phyloP scores from a whole-genome alignment of 2,888 invertebrate species.

The Coelinius sp. region DNA sequence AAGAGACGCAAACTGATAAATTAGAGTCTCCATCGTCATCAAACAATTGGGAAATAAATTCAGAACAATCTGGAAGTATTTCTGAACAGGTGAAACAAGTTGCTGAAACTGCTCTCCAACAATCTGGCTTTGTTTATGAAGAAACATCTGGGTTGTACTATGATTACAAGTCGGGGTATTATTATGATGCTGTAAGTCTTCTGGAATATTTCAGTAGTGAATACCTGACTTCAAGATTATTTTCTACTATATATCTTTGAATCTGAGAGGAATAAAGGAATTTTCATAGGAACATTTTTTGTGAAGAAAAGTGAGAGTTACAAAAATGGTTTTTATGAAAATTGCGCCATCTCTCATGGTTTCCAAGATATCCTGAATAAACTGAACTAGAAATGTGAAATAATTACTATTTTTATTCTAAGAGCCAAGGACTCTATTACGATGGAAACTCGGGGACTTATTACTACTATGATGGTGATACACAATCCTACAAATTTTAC shows the following conservation, averaged over 20 bases:
- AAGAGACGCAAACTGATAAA: slow-evolving; percentile 59
- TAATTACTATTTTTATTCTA: slow-evolving; percentile 22
- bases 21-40: slow-evolving; percentile 48
- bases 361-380: too few species aligned
- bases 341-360: too few species aligned
- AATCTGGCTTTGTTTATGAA: slow-evolving; percentile 88
- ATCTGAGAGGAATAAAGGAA: too few species aligned
- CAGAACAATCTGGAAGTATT: slow-evolving; percentile 70
- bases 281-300: too few species aligned
- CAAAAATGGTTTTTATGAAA: too few species aligned
- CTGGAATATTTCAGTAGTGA: slow-evolving; percentile 14
- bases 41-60: slow-evolving; percentile 53
- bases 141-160: slow-evolving; percentile 90
- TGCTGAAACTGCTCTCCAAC: slow-evolving; percentile 81
- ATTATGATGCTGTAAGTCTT: slow-evolving; percentile 86
- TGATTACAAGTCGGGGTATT: slow-evolving; percentile 90
- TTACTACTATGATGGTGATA: slow-evolving; percentile 84
- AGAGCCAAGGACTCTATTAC: slow-evolving; percentile 91
- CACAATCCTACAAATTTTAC: slow-evolving; percentile 84
- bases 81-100: slow-evolving; percentile 84
- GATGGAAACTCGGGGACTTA: slow-evolving; percentile 89
- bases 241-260: too few species aligned
- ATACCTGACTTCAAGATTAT: neutral
- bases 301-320: too few species aligned
- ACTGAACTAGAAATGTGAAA: too few species aligned